Conservation (phyloP, 2,888 invertebrate genomes). For the Polyommatus iphigenia region DNA sequence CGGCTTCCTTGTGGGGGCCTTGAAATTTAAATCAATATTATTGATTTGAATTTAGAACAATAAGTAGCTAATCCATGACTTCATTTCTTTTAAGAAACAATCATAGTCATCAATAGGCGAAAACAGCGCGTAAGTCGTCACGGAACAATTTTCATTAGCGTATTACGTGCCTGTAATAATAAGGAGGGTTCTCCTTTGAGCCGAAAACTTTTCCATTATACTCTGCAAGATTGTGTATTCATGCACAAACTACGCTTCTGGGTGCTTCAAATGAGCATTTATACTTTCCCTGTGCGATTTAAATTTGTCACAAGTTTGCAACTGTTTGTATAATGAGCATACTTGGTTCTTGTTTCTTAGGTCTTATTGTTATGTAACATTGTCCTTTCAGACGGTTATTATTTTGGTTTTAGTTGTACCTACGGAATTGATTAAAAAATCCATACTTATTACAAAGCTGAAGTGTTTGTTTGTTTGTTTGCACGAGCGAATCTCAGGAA, state of each 20-base stretch:
- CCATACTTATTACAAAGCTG: too few species aligned
- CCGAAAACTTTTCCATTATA: constrained; percentile 59
- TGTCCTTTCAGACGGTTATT: background rate
- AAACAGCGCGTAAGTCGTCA: constrained; percentile 63
- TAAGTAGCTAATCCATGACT: background rate
- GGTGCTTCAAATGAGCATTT: constrained; percentile 28
- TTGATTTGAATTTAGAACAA: background rate
- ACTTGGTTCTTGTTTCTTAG: background rate
- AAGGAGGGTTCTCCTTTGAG: constrained; percentile 56
- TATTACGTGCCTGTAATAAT: constrained; percentile 70
- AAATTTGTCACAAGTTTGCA: constrained; percentile 23
- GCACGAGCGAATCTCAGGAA: too few species aligned
- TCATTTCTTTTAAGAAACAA: background rate
- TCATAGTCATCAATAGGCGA: background rate
- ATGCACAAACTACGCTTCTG: constrained; percentile 43
- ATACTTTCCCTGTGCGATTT: constrained; percentile 23
- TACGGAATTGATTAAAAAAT: too few species aligned
- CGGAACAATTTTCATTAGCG: constrained; percentile 75
- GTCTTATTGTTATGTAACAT: background rate
- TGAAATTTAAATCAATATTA: too few species aligned
- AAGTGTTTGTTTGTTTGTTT: too few species aligned
- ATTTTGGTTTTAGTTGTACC: background rate
- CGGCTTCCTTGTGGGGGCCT: too few species aligned
- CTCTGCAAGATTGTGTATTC: constrained; percentile 56
- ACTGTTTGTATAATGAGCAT: constrained; percentile 19